phyloP scores from a whole-genome alignment of 2,113 vertebrate species.

The Loxodonta africana region DNA sequence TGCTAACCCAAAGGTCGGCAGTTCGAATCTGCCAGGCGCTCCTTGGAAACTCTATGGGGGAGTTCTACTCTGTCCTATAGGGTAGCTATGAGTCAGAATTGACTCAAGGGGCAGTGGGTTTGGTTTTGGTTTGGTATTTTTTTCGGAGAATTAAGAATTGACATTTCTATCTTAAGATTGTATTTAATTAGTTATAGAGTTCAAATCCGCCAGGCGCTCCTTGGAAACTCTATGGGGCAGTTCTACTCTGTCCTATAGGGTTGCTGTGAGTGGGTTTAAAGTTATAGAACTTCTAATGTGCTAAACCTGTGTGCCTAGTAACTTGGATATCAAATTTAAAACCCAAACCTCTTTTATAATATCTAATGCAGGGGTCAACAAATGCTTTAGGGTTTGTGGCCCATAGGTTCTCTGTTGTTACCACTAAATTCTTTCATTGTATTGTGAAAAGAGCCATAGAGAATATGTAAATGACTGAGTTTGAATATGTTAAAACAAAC shows the following conservation, averaged over 20 bases:
- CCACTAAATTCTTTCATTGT: background rate
- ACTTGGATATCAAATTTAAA: background rate
- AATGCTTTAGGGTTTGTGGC: background rate
- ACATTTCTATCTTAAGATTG: background rate
- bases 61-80: no score
- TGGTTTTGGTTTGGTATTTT: background rate
- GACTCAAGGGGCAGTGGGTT: no score
- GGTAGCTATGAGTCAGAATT: no score
- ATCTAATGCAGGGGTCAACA: background rate
- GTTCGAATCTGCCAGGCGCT: no score
- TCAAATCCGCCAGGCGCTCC: no score
- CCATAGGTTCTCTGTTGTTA: background rate
- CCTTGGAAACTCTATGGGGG: no score
- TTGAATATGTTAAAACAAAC: background rate
- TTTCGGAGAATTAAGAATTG: conserved; percentile 35
- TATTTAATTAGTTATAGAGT: no score
- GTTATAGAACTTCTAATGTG: background rate
- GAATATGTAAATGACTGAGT: background rate
- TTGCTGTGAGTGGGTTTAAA: background rate
- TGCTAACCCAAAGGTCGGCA: no score
- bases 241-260: no score
- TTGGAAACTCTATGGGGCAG: no score
- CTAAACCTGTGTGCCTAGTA: background rate
- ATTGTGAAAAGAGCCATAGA: background rate
- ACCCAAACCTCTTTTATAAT: background rate